Percentiles rank a stretch among this genome's conserved stretches.
These are phyloP conservation scores for Perognathus longimembris DNA, from an alignment of 2,113 vertebrate genomes.

Conservation along the genomic window DNA sequence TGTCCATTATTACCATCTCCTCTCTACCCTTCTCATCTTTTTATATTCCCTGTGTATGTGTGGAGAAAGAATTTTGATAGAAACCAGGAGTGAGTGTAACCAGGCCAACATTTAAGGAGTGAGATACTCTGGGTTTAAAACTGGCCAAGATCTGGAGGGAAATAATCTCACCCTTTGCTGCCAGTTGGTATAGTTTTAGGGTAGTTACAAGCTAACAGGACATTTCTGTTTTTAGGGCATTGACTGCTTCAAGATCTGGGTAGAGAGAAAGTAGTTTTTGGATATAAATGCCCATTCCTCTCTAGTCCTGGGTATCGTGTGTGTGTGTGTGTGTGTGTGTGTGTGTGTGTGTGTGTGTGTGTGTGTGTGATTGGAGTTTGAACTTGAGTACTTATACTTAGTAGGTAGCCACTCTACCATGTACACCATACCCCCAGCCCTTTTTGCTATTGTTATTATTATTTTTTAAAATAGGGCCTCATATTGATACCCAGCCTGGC, in stretches of 20 bases:
- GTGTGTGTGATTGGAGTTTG: no score
- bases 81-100: background rate
- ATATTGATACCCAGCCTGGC: no score
- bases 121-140: background rate
- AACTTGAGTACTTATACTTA: no score
- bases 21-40: background rate
- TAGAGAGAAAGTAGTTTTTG: background rate
- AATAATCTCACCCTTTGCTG: background rate
- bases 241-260: background rate
- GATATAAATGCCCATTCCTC: background rate
- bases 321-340: no score
- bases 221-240: background rate
- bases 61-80: background rate
- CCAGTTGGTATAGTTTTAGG: background rate
- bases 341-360: no score
- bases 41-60: background rate
- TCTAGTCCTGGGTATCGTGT: background rate
- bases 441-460: no score
- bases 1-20: background rate
- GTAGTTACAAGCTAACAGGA: background rate
- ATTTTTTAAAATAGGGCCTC: no score
- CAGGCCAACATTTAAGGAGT: background rate
- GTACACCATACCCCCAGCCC: no score
- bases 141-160: background rate
- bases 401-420: no score